Evolutionary conservation across 2,888 invertebrate genomes (phyloP).

Genomic region (Temnothorax rugatulus): DNA sequence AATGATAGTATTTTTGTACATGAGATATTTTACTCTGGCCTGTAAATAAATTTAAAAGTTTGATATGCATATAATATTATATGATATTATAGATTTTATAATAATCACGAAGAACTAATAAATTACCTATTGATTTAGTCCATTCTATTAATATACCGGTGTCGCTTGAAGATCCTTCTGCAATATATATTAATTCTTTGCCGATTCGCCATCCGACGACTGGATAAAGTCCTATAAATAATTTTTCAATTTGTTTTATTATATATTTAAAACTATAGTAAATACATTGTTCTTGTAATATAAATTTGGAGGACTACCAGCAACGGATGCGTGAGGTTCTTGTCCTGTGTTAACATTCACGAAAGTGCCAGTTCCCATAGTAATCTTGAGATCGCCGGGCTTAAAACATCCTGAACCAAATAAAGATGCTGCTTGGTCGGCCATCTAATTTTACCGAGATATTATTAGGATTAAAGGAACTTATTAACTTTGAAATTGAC

Average conservation of each 20-base stretch:
- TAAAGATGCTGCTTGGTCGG: constrained; percentile 96
- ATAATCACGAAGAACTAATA: background rate
- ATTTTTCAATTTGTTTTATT: background rate
- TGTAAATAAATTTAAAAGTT: background rate
- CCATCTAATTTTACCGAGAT: constrained; percentile 88
- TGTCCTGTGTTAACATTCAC: constrained; percentile 93
- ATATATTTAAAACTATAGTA: background rate
- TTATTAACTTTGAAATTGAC: background rate
- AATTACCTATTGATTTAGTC: constrained; percentile 91
- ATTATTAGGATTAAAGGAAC: constrained; percentile 5
- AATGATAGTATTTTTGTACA: background rate
- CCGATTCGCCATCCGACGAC: constrained; percentile 94
- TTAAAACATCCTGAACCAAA: constrained; percentile 95
- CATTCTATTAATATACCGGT: constrained; percentile 96
- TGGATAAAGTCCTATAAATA: constrained; percentile 92
- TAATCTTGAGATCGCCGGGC: constrained; percentile 93
- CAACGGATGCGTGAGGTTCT: constrained; percentile 92
- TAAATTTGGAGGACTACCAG: constrained; percentile 87
- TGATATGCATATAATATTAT: background rate
- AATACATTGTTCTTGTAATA: background rate
- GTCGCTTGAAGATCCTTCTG: constrained; percentile 96
- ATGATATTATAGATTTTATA: background rate
- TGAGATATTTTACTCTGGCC: background rate
- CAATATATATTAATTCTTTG: constrained; percentile 90
- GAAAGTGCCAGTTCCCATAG: constrained; percentile 97